Conservation (phyloP, 2,113 vertebrate species). For the Antechinus flavipes region DNA sequence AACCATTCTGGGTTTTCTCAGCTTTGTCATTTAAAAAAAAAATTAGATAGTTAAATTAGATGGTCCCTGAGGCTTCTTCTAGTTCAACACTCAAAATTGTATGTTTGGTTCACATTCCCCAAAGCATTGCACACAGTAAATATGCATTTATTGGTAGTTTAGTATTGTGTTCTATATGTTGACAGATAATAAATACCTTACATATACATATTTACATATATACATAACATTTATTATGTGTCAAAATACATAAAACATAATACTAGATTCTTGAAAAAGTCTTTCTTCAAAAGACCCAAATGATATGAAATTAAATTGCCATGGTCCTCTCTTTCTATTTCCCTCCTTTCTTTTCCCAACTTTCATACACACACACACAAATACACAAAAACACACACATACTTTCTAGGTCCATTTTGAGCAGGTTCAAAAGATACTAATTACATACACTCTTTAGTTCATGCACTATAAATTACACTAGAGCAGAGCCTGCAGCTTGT, state of each 20-base stretch:
- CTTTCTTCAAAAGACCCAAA: background rate
- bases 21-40: background rate
- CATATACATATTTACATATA: too few species aligned
- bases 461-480: background rate
- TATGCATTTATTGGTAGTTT: too few species aligned
- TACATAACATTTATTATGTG: background rate
- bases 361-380: too few species aligned
- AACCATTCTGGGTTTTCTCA: background rate
- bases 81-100: background rate
- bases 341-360: too few species aligned
- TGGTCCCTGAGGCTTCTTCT: background rate
- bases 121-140: background rate
- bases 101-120: background rate
- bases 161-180: too few species aligned
- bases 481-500: too few species aligned
- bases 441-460: background rate
- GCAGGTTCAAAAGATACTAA: background rate
- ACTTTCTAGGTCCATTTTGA: background rate
- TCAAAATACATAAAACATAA: background rate
- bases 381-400: too few species aligned
- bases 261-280: background rate
- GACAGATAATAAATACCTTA: too few species aligned
- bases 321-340: background rate
- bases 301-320: background rate
- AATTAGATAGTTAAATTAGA: background rate